phyloP scores from a whole-genome alignment of 2,888 invertebrate species.

The Agrenia bidenticulata region DNA sequence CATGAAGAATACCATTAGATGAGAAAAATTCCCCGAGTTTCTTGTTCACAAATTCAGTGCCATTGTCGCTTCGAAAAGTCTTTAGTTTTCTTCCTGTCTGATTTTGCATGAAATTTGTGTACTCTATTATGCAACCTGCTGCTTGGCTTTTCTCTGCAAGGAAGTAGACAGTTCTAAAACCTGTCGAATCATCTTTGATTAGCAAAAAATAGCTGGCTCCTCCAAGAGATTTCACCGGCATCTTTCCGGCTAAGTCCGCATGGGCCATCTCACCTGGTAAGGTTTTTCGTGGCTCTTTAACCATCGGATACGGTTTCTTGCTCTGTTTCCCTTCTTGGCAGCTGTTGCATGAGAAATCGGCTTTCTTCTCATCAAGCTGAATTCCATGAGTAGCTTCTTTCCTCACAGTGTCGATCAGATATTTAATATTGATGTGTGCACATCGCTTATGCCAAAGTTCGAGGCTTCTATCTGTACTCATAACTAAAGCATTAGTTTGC shows the following conservation, averaged over 20 bases:
- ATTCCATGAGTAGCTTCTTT: slow-evolving; percentile 28
- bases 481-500: too few species aligned
- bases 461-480: not conserved
- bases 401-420: slow-evolving; percentile 17
- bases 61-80: slow-evolving; percentile 22
- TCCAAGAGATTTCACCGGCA: too few species aligned
- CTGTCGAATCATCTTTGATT: slow-evolving; percentile 29
- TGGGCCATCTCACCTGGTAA: slow-evolving; percentile 6
- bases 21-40: slow-evolving; percentile 49
- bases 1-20: slow-evolving; percentile 53
- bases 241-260: slow-evolving; percentile 27
- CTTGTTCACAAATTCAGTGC: slow-evolving; percentile 27
- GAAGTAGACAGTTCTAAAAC: slow-evolving; percentile 24
- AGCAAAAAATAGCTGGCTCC: slow-evolving; percentile 24
- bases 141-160: slow-evolving; percentile 24
- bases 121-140: not conserved
- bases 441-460: slow-evolving; percentile 14
- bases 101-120: too few species aligned
- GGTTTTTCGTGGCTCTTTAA: not conserved
- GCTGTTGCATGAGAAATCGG: slow-evolving; percentile 1
- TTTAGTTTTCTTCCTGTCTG: slow-evolving; percentile 21
- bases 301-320: not conserved
- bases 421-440: slow-evolving; percentile 23
- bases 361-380: not conserved
- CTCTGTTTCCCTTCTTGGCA: slow-evolving; percentile 16